phyloP scores from a whole-genome alignment of 2,888 invertebrate species.

The Gibbula magus region DNA sequence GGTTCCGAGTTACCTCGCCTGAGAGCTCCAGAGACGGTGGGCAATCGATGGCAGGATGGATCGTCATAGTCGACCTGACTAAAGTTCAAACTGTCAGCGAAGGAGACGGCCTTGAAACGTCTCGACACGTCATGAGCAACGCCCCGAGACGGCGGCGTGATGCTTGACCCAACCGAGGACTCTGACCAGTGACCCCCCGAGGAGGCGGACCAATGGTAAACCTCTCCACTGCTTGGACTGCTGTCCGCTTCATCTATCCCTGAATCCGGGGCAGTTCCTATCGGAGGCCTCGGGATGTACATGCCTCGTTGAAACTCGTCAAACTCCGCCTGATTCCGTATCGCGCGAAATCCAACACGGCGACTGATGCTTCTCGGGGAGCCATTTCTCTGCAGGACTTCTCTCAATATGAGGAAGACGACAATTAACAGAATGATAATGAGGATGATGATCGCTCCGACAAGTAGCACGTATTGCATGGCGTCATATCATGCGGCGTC shows the following conservation, averaged over 20 bases:
- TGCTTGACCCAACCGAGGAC: background rate
- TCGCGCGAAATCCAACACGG: constrained; percentile 10
- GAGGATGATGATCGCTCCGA: background rate
- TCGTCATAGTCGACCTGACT: background rate
- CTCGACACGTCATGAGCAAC: background rate
- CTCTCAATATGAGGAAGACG: background rate
- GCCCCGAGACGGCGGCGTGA: background rate
- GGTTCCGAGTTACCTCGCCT: background rate
- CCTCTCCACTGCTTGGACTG: background rate
- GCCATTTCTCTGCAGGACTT: background rate
- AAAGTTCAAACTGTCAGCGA: background rate
- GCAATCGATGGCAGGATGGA: background rate
- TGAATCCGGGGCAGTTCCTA: background rate
- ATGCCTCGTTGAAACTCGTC: constrained; percentile 14
- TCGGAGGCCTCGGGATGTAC: background rate
- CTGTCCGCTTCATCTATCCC: background rate
- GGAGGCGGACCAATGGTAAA: background rate
- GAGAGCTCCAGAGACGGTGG: background rate
- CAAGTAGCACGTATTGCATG: background rate
- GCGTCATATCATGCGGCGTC: background rate
- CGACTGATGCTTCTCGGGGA: background rate
- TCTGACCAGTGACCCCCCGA: background rate
- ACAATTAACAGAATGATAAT: constrained; percentile 1
- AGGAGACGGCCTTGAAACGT: background rate
- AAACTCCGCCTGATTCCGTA: constrained; percentile 2